Conservation (phyloP, 1,140 invertebrate species). For the Plutomurus gul region DNA sequence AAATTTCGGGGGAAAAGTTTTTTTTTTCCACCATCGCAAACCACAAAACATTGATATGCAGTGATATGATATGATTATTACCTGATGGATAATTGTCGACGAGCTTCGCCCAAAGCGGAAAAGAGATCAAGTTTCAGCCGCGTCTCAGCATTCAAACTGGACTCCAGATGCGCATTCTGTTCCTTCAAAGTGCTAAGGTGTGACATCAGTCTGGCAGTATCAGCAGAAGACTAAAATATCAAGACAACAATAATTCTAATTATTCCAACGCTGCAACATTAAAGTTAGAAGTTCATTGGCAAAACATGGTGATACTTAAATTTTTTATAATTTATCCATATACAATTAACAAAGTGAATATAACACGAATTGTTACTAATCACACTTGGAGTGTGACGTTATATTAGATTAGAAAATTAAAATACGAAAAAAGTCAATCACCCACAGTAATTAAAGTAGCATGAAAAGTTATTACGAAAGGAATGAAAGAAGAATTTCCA, state of each 20-base stretch:
- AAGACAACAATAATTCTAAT: not conserved
- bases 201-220: conserved; percentile 77
- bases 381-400: too few relatives aligned
- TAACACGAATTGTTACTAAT: too few relatives aligned
- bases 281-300: too few relatives aligned
- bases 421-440: not conserved
- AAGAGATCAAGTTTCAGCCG: conserved; percentile 94
- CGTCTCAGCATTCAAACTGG: conserved; percentile 91
- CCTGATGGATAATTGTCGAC: conserved; percentile 90
- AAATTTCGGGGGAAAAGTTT: too few relatives aligned
- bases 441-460: too few relatives aligned
- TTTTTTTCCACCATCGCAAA: too few relatives aligned
- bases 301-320: not conserved
- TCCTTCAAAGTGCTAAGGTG: conserved; percentile 82
- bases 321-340: not conserved
- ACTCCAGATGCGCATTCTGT: conserved; percentile 85
- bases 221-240: conserved; percentile 56
- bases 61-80: too few relatives aligned
- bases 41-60: too few relatives aligned
- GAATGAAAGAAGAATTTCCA: not conserved
- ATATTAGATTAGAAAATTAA: too few relatives aligned
- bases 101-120: conserved; percentile 91
- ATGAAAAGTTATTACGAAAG: not conserved
- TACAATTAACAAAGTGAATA: too few relatives aligned
- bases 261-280: too few relatives aligned